Base-by-base conservation (phyloP, 2,888 invertebrate species). In the Choreutis nemorana region DNA sequence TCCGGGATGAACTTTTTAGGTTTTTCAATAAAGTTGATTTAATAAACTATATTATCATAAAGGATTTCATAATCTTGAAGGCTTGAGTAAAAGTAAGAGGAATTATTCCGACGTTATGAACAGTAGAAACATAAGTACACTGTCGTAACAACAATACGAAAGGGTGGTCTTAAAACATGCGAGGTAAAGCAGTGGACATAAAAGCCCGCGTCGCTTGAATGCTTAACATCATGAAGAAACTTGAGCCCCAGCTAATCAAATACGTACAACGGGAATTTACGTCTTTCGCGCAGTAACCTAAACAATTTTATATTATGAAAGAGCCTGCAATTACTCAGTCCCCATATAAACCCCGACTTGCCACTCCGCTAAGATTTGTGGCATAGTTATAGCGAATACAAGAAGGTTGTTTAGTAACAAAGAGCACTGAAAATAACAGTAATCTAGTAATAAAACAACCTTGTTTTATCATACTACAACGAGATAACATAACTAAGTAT, bases 261-360 rank as follows among this genome's bases (percentile, higher is more conserved):
- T 64, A 66, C 61, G 61, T 68, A 68, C 70, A 71, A 68, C 64
- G 59, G 56, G 56, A 70, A 67, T 73, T 73, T 75, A 75, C 71
- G n/a, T n/a, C n/a, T n/a, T n/a, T n/a, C n/a, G n/a, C n/a, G n/a
- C n/a, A n/a, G n/a, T n/a, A n/a, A n/a, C n/a, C n/a, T n/a, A n/a
- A n/a, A n/a, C n/a, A n/a, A n/a, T n/a, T n/a, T n/a, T n/a, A n/a
- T n/a, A n/a, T 62, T 64, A 57, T 64, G 72, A 68, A 63, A 58
- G 60, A 48, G 47, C n/a, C n/a, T n/a, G 60, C 72, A 75, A 77
- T 78, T 77, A 77, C 67, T 77, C 72, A 70, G 50, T 55, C 61
- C 56, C 41, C 47, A 51, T 60, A 60, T 61, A 59, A 59, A 59
- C 51, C 51, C 44, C 33, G 39, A 39, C 38, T 44, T 43, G 41